These are phyloP conservation scores for Drosophila miranda DNA, from an alignment of 1,140 invertebrate genomes.

Conservation along the genomic window DNA sequence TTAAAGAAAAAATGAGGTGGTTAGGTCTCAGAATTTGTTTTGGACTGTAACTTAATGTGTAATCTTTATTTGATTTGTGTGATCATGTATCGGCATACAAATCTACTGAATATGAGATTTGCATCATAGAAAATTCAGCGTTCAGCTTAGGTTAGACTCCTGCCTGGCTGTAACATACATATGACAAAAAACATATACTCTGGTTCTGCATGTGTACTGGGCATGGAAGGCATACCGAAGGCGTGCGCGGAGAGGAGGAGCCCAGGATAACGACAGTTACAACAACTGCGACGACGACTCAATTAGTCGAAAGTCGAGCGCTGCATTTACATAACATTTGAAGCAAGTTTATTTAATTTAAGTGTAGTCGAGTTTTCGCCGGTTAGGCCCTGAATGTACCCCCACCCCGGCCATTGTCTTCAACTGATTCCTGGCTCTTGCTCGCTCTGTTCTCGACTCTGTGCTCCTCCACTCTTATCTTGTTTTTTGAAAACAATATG, in stretches of 20 bases:
- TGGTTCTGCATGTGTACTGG: no score
- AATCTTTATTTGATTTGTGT: no score
- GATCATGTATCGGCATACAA: no score
- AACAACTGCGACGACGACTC: constrained; percentile 39
- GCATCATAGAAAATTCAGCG: no score
- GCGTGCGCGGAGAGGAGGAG: not conserved
- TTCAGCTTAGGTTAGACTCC: no score
- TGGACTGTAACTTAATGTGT: no score
- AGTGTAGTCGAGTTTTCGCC: constrained; percentile 58
- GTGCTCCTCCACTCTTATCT: constrained; percentile 12
- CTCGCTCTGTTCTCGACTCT: not conserved
- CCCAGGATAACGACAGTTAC: constrained; percentile 7
- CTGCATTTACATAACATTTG: constrained; percentile 73
- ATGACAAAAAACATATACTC: no score
- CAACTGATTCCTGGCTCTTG: not conserved
- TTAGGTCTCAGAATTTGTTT: no score
- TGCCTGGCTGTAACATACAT: no score
- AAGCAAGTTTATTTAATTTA: constrained; percentile 70
- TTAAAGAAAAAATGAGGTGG: no score
- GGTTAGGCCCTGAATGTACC: constrained; percentile 5
- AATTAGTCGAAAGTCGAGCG: constrained; percentile 58
- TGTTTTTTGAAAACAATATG: constrained; percentile 60
- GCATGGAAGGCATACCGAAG: not conserved
- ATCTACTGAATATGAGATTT: no score
- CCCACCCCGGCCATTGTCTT: not conserved